Base-by-base conservation (phyloP, 2,888 invertebrate species). In the Plebejus melissa region DNA sequence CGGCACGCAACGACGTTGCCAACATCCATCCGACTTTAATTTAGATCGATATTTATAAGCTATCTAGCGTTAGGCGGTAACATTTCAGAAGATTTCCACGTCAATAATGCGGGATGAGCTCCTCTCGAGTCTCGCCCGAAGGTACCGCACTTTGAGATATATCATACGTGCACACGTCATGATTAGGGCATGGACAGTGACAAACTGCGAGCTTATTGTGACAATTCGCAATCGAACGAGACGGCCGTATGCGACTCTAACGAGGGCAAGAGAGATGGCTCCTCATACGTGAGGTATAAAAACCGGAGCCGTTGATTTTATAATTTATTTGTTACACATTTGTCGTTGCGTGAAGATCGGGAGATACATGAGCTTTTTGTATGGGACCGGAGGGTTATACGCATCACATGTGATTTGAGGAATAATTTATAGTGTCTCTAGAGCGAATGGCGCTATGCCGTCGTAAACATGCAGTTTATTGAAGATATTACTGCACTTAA, bases 281-380 rank as follows among this genome's bases (percentile, higher is more conserved):
- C 78, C 81, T 82, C 83, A 85, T 86, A 84, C 85, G 83, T 83
- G 86, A 86, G 80, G 86, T 88, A 90, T 91, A 93, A 93, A 93
- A 93, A 93, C 87, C 81, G 84, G 81, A 85, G 84, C 87, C 87
- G 91, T 92, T 93, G 93, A 92, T 93, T 93, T 92, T 88, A 92
- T 93, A 93, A 93, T 93, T 93, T 93, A 93, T 93, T 91, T 93
- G 93, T 93, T 89, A 92, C 92, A 92, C 91, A 93, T 93, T 93
- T 92, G 93, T 93, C 93, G 93, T 92, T 88, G 90, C 93, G 91
- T 93, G 93, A 93, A 93, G 93, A 93, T 92, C 88, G 86, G 85
- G 87, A 91, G 91, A 93, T 92, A 93, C 91, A 90, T 88, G 88
- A 86, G 89, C 90, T 91, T 92, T 93, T 92, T 92, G 90, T 89